Percentiles rank a stretch among this genome's conserved stretches.
These are phyloP conservation scores for Nematopogon swammerdamellus DNA, from an alignment of 2,888 invertebrate species.

Conservation along the genomic window DNA sequence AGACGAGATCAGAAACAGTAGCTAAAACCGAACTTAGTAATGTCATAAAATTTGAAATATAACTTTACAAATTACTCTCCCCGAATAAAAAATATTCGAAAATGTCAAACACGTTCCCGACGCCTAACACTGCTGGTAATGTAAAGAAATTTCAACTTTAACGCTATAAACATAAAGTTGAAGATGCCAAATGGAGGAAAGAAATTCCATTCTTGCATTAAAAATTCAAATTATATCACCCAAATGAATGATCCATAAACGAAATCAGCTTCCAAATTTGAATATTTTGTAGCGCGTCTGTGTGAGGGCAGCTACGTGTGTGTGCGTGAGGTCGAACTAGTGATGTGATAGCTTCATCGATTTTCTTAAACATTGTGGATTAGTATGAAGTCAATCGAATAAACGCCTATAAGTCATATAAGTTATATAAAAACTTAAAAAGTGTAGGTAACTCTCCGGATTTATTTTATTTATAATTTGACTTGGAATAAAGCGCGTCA, in stretches of 20 bases:
- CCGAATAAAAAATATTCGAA: not conserved
- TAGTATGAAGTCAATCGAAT: no score
- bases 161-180: conserved; percentile 4
- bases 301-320: conserved; percentile 30
- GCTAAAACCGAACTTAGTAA: not conserved
- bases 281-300: conserved; percentile 32
- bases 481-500: no score
- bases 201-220: conserved; percentile 40
- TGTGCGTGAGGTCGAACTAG: no score
- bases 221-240: conserved; percentile 56
- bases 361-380: no score
- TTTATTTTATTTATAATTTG: no score
- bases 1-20: not conserved
- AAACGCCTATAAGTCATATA: no score
- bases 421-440: no score
- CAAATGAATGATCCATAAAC: conserved; percentile 59
- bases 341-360: no score
- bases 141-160: conserved; percentile 1
- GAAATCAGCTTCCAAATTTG: conserved; percentile 57
- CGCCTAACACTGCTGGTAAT: not conserved
- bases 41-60: not conserved
- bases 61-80: not conserved
- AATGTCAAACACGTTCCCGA: not conserved
- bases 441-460: no score
- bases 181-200: conserved; percentile 26